Evolutionary conservation across 2,113 vertebrate genomes (phyloP).

Genomic region (Colossoma macropomum): DNA sequence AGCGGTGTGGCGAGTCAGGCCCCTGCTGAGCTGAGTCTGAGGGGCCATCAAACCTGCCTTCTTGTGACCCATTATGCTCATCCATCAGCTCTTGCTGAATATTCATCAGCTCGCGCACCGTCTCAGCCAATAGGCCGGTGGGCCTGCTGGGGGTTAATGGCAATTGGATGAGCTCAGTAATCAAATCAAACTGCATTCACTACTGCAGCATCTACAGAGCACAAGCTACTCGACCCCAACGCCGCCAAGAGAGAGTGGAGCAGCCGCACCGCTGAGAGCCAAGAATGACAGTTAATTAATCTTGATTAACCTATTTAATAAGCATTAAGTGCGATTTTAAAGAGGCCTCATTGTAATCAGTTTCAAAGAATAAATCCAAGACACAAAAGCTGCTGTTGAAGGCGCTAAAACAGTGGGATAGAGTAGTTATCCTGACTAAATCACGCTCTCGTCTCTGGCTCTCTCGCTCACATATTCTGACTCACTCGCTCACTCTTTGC

Average conservation of each 20-base stretch:
- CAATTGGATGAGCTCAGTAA: constrained; percentile 54
- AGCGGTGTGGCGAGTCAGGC: constrained; percentile 11
- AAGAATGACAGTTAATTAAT: constrained; percentile 59
- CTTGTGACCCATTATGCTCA: constrained; percentile 44
- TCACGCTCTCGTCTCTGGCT: background rate
- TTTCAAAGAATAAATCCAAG: constrained; percentile 51
- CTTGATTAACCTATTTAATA: constrained; percentile 61
- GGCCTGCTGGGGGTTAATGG: constrained; percentile 61
- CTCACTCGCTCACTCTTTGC: background rate
- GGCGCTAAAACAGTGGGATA: constrained; percentile 47
- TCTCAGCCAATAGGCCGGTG: constrained; percentile 49
- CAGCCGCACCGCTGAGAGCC: constrained; percentile 32
- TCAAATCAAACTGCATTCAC: constrained; percentile 58
- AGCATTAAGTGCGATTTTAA: constrained; percentile 59
- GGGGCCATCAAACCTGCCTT: constrained; percentile 40
- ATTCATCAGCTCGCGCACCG: constrained; percentile 53
- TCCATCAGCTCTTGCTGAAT: constrained; percentile 58
- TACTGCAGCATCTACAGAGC: constrained; percentile 24
- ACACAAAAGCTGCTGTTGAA: constrained; percentile 14
- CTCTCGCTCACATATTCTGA: background rate
- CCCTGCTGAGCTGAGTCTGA: constrained; percentile 44
- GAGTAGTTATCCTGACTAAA: constrained; percentile 48
- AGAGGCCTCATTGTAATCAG: constrained; percentile 57
- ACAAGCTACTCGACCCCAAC: constrained; percentile 25
- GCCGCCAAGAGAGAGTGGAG: constrained; percentile 7